A percentile compares a stretch with the other conserved stretches of the same genome.
These are phyloP conservation scores for Drosophila flavopinicola DNA, from an alignment of 2,888 invertebrate species.

Conservation along the genomic window DNA sequence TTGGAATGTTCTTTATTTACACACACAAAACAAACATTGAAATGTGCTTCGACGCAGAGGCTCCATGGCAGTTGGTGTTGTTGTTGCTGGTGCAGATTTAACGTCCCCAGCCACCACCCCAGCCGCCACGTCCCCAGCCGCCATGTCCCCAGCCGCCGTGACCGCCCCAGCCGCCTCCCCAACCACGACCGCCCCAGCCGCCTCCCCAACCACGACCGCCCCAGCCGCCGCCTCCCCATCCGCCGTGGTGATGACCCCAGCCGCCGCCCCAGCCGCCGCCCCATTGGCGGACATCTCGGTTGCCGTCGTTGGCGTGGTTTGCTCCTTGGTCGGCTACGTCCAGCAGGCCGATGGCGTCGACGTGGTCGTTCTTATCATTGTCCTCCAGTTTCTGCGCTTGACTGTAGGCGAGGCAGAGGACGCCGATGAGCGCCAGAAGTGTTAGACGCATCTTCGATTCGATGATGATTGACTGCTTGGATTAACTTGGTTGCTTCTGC, in stretches of 20 bases:
- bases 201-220: slow-evolving; percentile 24
- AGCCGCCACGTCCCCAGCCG: slow-evolving; percentile 1
- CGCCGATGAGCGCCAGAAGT: slow-evolving; percentile 49
- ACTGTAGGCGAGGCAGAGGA: slow-evolving; percentile 49
- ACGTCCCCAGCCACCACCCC: slow-evolving; percentile 19
- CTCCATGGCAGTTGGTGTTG: not conserved
- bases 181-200: slow-evolving; percentile 19
- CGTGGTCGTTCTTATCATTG: not conserved
- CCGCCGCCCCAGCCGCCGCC: slow-evolving; percentile 10
- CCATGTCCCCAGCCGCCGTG: slow-evolving; percentile 17
- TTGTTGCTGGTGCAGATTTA: not conserved
- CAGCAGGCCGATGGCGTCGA: slow-evolving; percentile 26
- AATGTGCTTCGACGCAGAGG: not conserved
- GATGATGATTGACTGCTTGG: slow-evolving; percentile 2
- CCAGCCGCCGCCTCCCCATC: slow-evolving; percentile 17
- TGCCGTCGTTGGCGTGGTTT: slow-evolving; percentile 58
- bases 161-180: slow-evolving; percentile 2
- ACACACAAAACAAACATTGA: slow-evolving; percentile 1
- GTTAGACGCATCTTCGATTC: slow-evolving; percentile 55
- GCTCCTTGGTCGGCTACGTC: slow-evolving; percentile 52
- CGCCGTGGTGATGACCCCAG: not conserved
- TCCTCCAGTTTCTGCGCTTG: slow-evolving; percentile 21
- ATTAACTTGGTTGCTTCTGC: slow-evolving; percentile 6
- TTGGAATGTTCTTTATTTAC: slow-evolving; percentile 31
- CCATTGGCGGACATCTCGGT: slow-evolving; percentile 43